Conservation (phyloP, 2,888 invertebrate genomes). For the Epiblema foenella region DNA sequence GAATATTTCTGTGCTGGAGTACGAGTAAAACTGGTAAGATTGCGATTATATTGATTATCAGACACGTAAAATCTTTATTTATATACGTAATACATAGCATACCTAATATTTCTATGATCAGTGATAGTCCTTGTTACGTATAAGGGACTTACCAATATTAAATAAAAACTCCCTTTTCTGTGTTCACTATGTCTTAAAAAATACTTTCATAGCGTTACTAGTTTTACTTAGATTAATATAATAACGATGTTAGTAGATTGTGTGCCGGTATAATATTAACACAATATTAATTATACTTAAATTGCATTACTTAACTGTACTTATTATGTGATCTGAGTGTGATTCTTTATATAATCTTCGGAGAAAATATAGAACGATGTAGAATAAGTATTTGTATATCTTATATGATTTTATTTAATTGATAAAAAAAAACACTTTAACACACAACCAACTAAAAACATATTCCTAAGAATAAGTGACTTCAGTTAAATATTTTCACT, state of each 20-base stretch:
- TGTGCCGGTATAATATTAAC: no score
- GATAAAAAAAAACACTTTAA: background rate
- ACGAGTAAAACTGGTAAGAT: conserved; percentile 59
- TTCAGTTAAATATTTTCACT: background rate
- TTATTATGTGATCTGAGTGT: no score
- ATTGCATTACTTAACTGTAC: no score
- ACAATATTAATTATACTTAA: no score
- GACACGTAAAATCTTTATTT: no score
- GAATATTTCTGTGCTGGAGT: conserved; percentile 61
- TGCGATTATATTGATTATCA: background rate
- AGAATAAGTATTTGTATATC: background rate
- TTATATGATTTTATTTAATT: background rate
- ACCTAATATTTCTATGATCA: background rate
- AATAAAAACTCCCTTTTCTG: background rate
- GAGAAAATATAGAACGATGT: background rate
- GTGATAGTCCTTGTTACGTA: background rate
- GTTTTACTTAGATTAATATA: no score
- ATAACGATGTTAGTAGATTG: no score
- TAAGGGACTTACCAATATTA: background rate
- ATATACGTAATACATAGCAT: no score
- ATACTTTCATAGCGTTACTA: background rate
- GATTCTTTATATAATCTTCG: no score
- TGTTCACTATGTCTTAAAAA: background rate
- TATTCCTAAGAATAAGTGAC: background rate
- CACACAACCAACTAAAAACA: background rate